These are phyloP conservation scores for Lepidocyrtinus sp. DNA, from an alignment of 2,888 invertebrate genomes.

Conservation along the genomic window DNA sequence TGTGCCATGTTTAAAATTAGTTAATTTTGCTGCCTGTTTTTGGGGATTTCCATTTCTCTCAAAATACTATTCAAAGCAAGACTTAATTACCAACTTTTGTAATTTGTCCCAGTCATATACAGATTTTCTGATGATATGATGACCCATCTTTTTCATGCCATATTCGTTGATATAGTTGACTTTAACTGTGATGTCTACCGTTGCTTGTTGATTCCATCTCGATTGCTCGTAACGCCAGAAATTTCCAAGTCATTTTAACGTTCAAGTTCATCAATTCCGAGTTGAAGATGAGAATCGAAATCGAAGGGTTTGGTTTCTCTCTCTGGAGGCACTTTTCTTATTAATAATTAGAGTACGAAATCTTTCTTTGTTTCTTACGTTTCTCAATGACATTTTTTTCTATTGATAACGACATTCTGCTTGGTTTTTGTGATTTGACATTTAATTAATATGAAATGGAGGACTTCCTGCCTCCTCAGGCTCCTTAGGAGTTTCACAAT, in stretches of 20 bases:
- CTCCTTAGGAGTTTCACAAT: slow-evolving; percentile 38
- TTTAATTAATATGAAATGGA: slow-evolving; percentile 28
- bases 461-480: slow-evolving; percentile 1
- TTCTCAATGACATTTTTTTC: slow-evolving; percentile 52
- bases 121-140: slow-evolving; percentile 38
- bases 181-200: slow-evolving; percentile 43
- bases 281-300: slow-evolving; percentile 39
- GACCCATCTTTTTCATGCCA: slow-evolving; percentile 42
- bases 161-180: slow-evolving; percentile 20
- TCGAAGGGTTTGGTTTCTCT: slow-evolving; percentile 58
- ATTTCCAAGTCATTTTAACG: slow-evolving; percentile 50
- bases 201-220: slow-evolving; percentile 23
- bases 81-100: slow-evolving; percentile 24
- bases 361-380: slow-evolving; percentile 21
- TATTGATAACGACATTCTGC: slow-evolving; percentile 47
- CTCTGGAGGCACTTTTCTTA: slow-evolving; percentile 27
- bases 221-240: slow-evolving; percentile 51
- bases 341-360: background rate
- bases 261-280: slow-evolving; percentile 51
- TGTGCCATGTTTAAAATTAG: background rate
- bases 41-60: background rate
- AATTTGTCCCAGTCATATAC: slow-evolving; percentile 51
- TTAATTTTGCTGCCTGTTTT: background rate
- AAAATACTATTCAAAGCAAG: background rate
- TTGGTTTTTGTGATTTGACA: slow-evolving; percentile 56